A percentile compares a stretch with the other conserved stretches of the same genome.
Conservation (phyloP, 2,888 invertebrate genomes). For the Vesta saturnalis region DNA sequence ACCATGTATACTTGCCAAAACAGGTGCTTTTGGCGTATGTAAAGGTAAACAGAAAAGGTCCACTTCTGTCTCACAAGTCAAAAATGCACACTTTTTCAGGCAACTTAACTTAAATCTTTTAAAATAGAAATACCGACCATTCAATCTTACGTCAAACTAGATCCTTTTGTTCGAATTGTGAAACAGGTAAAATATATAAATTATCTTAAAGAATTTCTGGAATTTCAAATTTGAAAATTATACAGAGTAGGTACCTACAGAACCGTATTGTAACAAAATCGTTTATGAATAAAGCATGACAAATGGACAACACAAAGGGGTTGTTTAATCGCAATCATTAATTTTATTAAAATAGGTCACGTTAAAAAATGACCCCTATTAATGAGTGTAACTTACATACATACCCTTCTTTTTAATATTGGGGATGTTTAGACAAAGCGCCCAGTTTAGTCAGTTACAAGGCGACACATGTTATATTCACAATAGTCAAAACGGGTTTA, state of each 20-base stretch:
- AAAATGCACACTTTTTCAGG: not conserved
- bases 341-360: slow-evolving; percentile 49
- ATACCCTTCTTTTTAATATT: slow-evolving; percentile 50
- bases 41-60: not conserved
- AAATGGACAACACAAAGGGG: slow-evolving; percentile 58
- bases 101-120: not conserved
- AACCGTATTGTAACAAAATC: slow-evolving; percentile 3
- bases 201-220: slow-evolving; percentile 2
- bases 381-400: slow-evolving; percentile 56
- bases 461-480: slow-evolving; percentile 18
- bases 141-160: not conserved
- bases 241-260: not conserved
- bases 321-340: slow-evolving; percentile 53
- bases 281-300: slow-evolving; percentile 58
- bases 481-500: slow-evolving; percentile 14
- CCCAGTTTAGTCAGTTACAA: slow-evolving; percentile 6
- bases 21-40: not conserved
- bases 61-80: not conserved
- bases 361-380: slow-evolving; percentile 58
- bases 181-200: slow-evolving; percentile 6
- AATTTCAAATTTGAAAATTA: not conserved
- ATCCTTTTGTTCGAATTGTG: not conserved
- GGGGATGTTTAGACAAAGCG: slow-evolving; percentile 35
- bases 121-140: too few species aligned
- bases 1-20: not conserved